Evolutionary conservation across 2,888 invertebrate species (phyloP).

Genomic region (Drosophila conformis): DNA sequence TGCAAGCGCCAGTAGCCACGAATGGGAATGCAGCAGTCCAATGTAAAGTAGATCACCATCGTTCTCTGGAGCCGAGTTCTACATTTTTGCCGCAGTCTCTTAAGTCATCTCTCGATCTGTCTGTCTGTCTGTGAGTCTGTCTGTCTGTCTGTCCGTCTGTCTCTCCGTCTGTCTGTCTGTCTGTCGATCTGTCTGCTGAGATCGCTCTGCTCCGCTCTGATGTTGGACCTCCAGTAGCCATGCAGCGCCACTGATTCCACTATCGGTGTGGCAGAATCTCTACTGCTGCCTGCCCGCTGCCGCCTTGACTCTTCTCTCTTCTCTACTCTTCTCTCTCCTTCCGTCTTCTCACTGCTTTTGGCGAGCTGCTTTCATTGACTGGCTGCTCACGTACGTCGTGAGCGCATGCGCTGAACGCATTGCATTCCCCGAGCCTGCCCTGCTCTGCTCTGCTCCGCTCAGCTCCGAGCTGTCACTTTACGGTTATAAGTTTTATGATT

Average conservation of each 20-base stretch:
- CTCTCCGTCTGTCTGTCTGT: not conserved
- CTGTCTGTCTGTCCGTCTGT: not conserved
- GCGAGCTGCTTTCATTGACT: slow-evolving; percentile 56
- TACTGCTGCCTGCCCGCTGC: slow-evolving; percentile 13
- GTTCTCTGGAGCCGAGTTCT: slow-evolving; percentile 20
- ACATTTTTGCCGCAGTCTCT: slow-evolving; percentile 14
- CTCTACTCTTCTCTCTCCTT: not conserved
- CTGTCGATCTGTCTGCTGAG: slow-evolving; percentile 20
- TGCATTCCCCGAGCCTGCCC: slow-evolving; percentile 75
- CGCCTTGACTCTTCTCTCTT: not conserved
- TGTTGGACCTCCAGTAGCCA: slow-evolving; percentile 58
- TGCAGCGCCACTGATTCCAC: slow-evolving; percentile 41
- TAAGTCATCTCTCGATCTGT: slow-evolving; percentile 25
- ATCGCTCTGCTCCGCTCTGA: slow-evolving; percentile 15
- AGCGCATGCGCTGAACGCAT: slow-evolving; percentile 56
- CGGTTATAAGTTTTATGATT: slow-evolving; percentile 84
- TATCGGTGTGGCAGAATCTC: slow-evolving; percentile 66
- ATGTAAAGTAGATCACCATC: slow-evolving; percentile 80
- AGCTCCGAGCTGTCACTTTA: slow-evolving; percentile 73
- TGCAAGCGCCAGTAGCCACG: slow-evolving; percentile 69
- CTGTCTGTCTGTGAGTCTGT: slow-evolving; percentile 6
- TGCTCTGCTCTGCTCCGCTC: slow-evolving; percentile 48
- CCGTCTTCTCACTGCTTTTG: slow-evolving; percentile 1
- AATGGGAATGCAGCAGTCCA: slow-evolving; percentile 46
- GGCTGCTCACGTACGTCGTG: slow-evolving; percentile 72